A percentile compares a stretch with the other conserved stretches of the same genome.
Evolutionary conservation across 2,113 vertebrate species (phyloP).

Genomic region (Epinephelus cyanopodus): DNA sequence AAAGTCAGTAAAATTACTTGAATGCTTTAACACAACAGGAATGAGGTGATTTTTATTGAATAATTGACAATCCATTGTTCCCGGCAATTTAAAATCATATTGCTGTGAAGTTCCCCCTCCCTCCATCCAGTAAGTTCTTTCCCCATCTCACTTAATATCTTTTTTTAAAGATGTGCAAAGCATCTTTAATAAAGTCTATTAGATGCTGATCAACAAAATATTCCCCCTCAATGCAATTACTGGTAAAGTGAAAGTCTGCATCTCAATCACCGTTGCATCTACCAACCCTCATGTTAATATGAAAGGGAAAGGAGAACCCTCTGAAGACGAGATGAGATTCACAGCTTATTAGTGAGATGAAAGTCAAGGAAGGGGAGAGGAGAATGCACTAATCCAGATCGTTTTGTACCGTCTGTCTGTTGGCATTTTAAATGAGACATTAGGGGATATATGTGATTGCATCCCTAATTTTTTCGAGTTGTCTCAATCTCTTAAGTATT

Average conservation of each 20-base stretch:
- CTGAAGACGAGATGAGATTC: conserved; percentile 64
- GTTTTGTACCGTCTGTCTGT: conserved; percentile 71
- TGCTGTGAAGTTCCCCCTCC: neutral
- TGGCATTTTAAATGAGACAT: conserved; percentile 76
- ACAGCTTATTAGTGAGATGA: conserved; percentile 74
- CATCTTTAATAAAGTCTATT: conserved; percentile 54
- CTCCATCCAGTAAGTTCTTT: conserved; percentile 5
- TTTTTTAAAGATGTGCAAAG: conserved; percentile 27
- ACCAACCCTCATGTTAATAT: conserved; percentile 49
- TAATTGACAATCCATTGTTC: conserved; percentile 18
- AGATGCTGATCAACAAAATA: conserved; percentile 62
- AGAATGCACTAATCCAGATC: conserved; percentile 71
- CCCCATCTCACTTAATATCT: conserved; percentile 9
- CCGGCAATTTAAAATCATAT: neutral
- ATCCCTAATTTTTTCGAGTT: conserved; percentile 27
- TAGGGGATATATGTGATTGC: conserved; percentile 63
- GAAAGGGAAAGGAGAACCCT: conserved; percentile 56
- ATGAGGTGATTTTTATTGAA: neutral
- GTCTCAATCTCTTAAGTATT: conserved; percentile 66
- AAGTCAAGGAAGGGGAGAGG: conserved; percentile 67
- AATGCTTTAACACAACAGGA: neutral
- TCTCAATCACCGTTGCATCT: conserved; percentile 56
- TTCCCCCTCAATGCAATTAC: conserved; percentile 63
- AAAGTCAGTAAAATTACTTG: neutral
- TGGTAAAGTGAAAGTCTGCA: conserved; percentile 49